A percentile compares a stretch with the other conserved stretches of the same genome.
phyloP scores from a whole-genome alignment of 2,888 invertebrate genomes.

The Oscheius sp. region DNA sequence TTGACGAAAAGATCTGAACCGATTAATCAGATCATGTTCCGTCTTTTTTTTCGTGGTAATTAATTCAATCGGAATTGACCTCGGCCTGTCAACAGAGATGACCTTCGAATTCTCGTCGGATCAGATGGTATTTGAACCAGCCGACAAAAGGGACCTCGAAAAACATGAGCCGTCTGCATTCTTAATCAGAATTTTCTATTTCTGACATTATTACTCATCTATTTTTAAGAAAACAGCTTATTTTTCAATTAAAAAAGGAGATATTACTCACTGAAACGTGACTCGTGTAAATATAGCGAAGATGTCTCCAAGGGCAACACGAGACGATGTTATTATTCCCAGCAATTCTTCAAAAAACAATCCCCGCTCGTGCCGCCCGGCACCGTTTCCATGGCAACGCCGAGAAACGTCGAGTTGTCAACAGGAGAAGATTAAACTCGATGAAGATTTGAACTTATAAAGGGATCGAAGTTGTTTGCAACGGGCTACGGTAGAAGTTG shows the following conservation, averaged over 20 bases:
- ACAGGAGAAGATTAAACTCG: not conserved
- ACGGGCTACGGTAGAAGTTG: not conserved
- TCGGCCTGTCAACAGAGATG: constrained; percentile 1
- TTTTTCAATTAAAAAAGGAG: not conserved
- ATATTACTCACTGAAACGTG: not conserved
- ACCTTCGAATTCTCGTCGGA: constrained; percentile 19
- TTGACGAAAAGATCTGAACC: constrained; percentile 5
- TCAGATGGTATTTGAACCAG: constrained; percentile 22
- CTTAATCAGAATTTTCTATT: no score
- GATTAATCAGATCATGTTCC: not conserved
- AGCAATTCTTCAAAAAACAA: not conserved
- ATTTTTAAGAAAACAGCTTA: not conserved
- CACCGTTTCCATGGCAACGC: not conserved
- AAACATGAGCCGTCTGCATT: no score
- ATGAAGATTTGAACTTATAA: not conserved
- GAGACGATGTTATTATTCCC: no score
- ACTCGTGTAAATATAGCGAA: no score
- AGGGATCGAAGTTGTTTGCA: not conserved
- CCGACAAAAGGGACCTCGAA: not conserved
- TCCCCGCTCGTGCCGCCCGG: not conserved
- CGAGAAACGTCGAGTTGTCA: not conserved
- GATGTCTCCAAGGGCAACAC: no score
- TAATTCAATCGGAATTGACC: not conserved
- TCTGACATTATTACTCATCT: no score
- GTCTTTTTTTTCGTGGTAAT: not conserved